Evolutionary conservation across 2,797 vertebrate species (phyloP).

Genomic region (Pantherophis vulpinus): DNA sequence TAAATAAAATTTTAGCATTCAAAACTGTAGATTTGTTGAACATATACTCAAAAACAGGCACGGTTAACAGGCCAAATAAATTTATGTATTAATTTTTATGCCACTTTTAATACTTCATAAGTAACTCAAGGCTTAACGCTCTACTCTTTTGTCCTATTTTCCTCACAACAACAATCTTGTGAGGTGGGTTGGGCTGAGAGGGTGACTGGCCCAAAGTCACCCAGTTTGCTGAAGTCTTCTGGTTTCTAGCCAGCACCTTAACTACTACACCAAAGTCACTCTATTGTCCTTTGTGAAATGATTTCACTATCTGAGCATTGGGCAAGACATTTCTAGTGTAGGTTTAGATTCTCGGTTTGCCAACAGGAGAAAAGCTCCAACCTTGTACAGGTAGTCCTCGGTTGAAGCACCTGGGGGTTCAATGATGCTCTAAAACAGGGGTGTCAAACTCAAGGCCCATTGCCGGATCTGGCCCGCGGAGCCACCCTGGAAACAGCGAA

Average conservation of each 20-base stretch:
- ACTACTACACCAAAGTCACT: too few relatives aligned
- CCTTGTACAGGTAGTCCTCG: background rate
- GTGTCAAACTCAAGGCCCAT: too few relatives aligned
- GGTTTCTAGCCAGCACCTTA: background rate
- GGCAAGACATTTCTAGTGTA: background rate
- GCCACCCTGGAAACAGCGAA: too few relatives aligned
- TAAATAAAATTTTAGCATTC: background rate
- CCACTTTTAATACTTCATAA: background rate
- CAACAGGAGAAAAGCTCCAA: background rate
- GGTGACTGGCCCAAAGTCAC: background rate
- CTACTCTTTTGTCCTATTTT: background rate
- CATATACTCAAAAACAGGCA: background rate
- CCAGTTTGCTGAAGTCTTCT: background rate
- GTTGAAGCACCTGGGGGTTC: too few relatives aligned
- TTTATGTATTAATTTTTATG: background rate
- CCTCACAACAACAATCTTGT: background rate
- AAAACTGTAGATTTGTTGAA: background rate
- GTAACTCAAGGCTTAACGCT: too few relatives aligned
- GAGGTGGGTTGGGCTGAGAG: background rate
- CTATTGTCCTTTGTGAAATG: background rate
- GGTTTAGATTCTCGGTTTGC: background rate
- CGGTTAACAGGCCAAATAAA: background rate
- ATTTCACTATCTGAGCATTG: too few relatives aligned
- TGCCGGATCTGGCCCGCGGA: too few relatives aligned
- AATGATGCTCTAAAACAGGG: too few relatives aligned